Evolutionary conservation across 37 sponge, comb jelly and placozoan species (phyloP), one percentile per base, ranked within the genome.

Genomic region (Eunapius fragilis): DNA sequence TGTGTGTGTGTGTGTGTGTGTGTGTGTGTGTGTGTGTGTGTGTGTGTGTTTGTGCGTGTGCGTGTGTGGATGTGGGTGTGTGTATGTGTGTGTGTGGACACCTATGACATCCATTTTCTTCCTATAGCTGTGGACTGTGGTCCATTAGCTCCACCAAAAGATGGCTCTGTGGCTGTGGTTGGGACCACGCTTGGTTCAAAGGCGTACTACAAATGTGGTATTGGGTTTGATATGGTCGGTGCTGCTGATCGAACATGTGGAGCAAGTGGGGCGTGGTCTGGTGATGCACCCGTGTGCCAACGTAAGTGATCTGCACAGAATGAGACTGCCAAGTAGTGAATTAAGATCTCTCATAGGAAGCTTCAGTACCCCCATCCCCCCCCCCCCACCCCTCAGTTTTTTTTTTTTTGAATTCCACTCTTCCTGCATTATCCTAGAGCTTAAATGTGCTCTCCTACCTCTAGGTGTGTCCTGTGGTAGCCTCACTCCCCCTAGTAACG

Each of bases 201-300:
- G 23, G 89, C 89, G 24, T 32, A 22, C 32, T 92, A 89, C 70
- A 81, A 26, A 33, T 92, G 93, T 36, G 72, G 47, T 0, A 0
- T 5, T 49, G 86, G 83, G 12, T 92, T 68, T 80, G 50, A 33
- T 22, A 74, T 92, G 25, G 67, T 31, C 34, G 93, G 93, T 17
- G 32, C 32, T 25, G 32, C 41, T 3, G 28, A 14, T 2, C 76
- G 89, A 38, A 50, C 23, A 22, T 92, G 93, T 67, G 89, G 67
- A 35, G 68, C 37, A 2, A 72, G 85, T 81, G 86, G 89, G 25
- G 31, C 47, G 6, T 92, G 93, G 93, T 77, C 80, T 79, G 93
- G 85, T 49, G 72, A 28, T 25, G 78, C 25, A 72, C 93, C 93
- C 45, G 32, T 69, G 3, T 88, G 83, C 47, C 32, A 74, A 77